phyloP scores from a whole-genome alignment of 2,113 vertebrate species.

The Polypterus bichir region DNA sequence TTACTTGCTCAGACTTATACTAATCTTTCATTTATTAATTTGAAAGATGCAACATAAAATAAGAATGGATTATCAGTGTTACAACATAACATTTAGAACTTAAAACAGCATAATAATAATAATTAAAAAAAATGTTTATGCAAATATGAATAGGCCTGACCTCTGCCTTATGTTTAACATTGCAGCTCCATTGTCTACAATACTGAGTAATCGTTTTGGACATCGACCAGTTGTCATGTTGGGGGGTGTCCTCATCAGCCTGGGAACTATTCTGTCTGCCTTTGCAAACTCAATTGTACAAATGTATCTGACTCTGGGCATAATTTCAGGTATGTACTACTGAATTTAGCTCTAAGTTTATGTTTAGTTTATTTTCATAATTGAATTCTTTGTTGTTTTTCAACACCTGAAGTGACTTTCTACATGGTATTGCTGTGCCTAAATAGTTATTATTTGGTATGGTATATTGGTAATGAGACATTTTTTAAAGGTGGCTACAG shows the following conservation, averaged over 20 bases:
- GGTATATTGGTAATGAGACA: too few species aligned
- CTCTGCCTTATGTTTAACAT: neutral
- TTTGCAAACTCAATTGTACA: conserved; percentile 66
- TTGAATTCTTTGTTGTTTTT: too few species aligned
- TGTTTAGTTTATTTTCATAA: too few species aligned
- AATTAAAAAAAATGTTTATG: accelerated
- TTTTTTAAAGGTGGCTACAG: too few species aligned
- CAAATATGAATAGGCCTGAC: neutral
- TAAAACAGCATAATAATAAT: neutral
- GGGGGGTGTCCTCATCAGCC: conserved; percentile 70
- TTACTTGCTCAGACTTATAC: too few species aligned
- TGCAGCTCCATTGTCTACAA: conserved; percentile 73
- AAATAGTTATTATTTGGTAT: too few species aligned
- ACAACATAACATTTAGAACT: too few species aligned
- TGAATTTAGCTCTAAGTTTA: accelerated
- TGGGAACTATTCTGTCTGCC: conserved; percentile 64
- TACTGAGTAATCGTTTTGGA: conserved; percentile 74
- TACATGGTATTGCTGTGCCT: too few species aligned
- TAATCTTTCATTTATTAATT: too few species aligned
- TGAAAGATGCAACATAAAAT: too few species aligned
- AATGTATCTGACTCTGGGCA: conserved; percentile 77
- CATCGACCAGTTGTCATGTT: conserved; percentile 76
- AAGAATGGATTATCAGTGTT: too few species aligned
- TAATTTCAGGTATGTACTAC: conserved; percentile 59
- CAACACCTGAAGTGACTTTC: too few species aligned